Conservation (phyloP, 1,140 invertebrate genomes). For the Apis florea region DNA sequence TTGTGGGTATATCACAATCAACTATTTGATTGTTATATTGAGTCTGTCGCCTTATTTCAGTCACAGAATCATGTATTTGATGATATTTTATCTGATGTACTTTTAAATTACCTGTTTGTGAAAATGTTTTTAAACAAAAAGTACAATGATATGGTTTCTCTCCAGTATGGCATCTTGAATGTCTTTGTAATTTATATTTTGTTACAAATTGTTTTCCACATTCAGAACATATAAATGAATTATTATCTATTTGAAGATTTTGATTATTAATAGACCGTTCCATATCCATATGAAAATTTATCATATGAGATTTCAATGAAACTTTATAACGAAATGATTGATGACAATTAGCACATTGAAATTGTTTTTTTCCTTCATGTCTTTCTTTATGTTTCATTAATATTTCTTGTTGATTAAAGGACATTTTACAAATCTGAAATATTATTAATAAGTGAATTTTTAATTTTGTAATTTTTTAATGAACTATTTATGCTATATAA, state of each 20-base stretch:
- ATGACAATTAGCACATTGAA: conserved; percentile 82
- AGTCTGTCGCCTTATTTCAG: conserved; percentile 28
- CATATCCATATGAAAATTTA: conserved; percentile 72
- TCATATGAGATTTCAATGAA: conserved; percentile 77
- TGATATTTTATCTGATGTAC: conserved; percentile 79
- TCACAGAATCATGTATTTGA: conserved; percentile 60
- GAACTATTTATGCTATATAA: too few relatives aligned
- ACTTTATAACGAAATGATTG: conserved; percentile 77
- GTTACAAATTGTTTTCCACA: conserved; percentile 80
- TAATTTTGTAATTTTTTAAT: not conserved
- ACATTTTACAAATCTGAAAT: conserved; percentile 81
- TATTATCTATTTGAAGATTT: conserved; percentile 51
- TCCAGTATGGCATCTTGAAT: conserved; percentile 80
- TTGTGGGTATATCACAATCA: conserved; percentile 44
- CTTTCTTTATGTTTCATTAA: conserved; percentile 81
- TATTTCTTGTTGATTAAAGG: conserved; percentile 83
- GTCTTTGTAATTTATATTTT: conserved; percentile 78
- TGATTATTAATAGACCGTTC: conserved; percentile 54
- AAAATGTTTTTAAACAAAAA: conserved; percentile 81
- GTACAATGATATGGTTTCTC: conserved; percentile 81
- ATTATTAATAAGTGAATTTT: too few relatives aligned
- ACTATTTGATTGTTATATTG: conserved; percentile 41
- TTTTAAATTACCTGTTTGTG: conserved; percentile 84
- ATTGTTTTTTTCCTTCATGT: conserved; percentile 81
- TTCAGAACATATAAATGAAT: conserved; percentile 69